Percentiles rank a stretch among this genome's conserved stretches.
phyloP scores from a whole-genome alignment of 2,888 invertebrate genomes.

The Campaea margaritaria region DNA sequence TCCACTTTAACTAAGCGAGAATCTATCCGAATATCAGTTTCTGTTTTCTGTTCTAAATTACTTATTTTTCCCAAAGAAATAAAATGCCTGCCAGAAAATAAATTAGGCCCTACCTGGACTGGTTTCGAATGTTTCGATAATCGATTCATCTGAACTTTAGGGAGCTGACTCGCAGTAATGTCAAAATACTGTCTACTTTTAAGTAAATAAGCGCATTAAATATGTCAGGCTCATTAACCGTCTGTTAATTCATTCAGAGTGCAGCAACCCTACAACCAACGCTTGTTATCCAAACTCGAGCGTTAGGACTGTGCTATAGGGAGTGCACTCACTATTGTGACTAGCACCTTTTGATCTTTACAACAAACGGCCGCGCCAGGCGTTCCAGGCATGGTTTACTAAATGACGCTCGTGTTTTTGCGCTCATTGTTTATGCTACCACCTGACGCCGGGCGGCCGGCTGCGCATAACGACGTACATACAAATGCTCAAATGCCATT shows the following conservation, averaged over 20 bases:
- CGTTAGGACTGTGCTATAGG: slow-evolving; percentile 1
- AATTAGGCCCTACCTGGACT: no score
- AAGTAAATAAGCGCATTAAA: slow-evolving; percentile 9
- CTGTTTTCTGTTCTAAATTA: not conserved
- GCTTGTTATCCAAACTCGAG: slow-evolving; percentile 8
- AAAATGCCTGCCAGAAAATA: not conserved
- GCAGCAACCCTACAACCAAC: slow-evolving; percentile 13
- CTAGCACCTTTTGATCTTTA: slow-evolving; percentile 22
- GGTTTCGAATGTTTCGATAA: no score
- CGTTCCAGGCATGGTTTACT: slow-evolving; percentile 18
- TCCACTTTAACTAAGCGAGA: no score
- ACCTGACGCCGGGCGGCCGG: slow-evolving; percentile 48
- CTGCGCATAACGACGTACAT: slow-evolving; percentile 23
- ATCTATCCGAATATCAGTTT: not conserved
- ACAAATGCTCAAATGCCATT: slow-evolving; percentile 22
- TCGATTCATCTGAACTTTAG: no score
- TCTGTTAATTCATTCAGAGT: slow-evolving; percentile 10
- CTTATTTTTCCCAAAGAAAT: not conserved
- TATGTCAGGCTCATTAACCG: not conserved
- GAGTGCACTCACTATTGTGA: slow-evolving; percentile 12
- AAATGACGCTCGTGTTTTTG: slow-evolving; percentile 41
- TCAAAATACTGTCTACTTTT: no score
- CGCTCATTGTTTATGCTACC: slow-evolving; percentile 44
- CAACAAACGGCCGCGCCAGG: slow-evolving; percentile 17
- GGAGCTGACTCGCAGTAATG: no score